Evolutionary conservation across 2,888 invertebrate species (phyloP).

Genomic region (Acleris sparsana): DNA sequence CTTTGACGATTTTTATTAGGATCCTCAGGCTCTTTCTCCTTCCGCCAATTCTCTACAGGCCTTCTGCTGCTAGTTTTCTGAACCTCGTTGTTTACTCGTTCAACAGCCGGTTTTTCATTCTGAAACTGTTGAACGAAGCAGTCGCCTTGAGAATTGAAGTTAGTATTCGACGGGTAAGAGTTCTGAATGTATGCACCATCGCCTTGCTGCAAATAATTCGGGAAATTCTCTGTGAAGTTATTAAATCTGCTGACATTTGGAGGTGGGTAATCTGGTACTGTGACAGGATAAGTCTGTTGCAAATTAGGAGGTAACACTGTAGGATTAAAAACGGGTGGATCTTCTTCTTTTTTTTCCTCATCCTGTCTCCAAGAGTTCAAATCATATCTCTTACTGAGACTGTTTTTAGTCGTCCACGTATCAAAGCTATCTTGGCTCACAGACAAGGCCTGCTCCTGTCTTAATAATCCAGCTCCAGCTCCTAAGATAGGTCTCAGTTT

Average conservation of each 20-base stretch:
- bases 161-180: slow-evolving; percentile 54
- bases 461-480: slow-evolving; percentile 66
- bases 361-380: slow-evolving; percentile 73
- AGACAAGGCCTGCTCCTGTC: slow-evolving; percentile 61
- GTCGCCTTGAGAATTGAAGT: slow-evolving; percentile 61
- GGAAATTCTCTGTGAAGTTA: slow-evolving; percentile 51
- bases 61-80: slow-evolving; percentile 59
- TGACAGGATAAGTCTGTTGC: slow-evolving; percentile 44
- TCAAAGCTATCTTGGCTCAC: slow-evolving; percentile 63
- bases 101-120: slow-evolving; percentile 46
- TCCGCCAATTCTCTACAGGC: slow-evolving; percentile 71
- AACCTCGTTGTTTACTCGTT: slow-evolving; percentile 65
- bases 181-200: slow-evolving; percentile 73
- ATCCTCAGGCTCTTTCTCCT: slow-evolving; percentile 65
- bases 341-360: slow-evolving; percentile 65
- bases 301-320: slow-evolving; percentile 60
- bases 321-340: slow-evolving; percentile 63
- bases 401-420: slow-evolving; percentile 65
- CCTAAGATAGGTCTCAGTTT: slow-evolving; percentile 74
- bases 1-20: slow-evolving; percentile 58
- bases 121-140: slow-evolving; percentile 49
- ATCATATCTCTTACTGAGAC: slow-evolving; percentile 68
- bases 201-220: slow-evolving; percentile 72
- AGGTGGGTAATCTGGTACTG: slow-evolving; percentile 64
- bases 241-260: slow-evolving; percentile 54